Percentiles rank a stretch among this genome's conserved stretches.
Evolutionary conservation across 2,113 vertebrate species (phyloP).

Genomic region (Leucoraja erinaceus): DNA sequence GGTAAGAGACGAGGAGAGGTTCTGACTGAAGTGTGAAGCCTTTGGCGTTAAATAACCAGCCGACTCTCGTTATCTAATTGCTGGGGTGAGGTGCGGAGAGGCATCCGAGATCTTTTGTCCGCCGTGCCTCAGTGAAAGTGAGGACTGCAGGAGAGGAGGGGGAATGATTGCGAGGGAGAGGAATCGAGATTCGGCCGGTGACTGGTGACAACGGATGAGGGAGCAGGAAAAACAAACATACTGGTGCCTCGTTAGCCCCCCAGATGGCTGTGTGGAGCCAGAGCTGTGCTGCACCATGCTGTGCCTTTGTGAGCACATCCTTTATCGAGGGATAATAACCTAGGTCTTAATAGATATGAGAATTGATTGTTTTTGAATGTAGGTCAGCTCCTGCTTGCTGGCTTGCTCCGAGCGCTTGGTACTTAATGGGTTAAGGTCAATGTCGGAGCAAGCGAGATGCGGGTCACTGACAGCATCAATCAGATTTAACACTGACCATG

Average conservation of each 20-base stretch:
- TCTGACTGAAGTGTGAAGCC: not conserved
- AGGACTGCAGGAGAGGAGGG: not conserved
- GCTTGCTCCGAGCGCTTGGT: not conserved
- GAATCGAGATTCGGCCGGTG: not conserved
- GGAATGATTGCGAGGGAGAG: not conserved
- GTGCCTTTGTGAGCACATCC: slow-evolving; percentile 21
- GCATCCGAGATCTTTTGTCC: not conserved
- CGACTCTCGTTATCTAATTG: not conserved
- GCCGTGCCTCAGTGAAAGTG: not conserved
- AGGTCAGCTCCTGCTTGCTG: slow-evolving; percentile 12
- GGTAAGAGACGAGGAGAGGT: not conserved
- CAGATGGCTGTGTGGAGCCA: not conserved
- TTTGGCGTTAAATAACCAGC: not conserved
- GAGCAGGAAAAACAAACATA: not conserved
- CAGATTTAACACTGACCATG: slow-evolving; percentile 27
- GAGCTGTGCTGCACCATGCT: not conserved
- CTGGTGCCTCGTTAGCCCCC: not conserved
- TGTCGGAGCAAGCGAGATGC: not conserved
- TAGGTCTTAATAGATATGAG: not conserved
- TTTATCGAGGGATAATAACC: slow-evolving; percentile 20
- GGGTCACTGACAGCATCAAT: slow-evolving; percentile 34
- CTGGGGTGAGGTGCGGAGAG: not conserved
- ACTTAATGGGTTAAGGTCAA: slow-evolving; percentile 35
- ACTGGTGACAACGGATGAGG: not conserved
- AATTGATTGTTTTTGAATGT: slow-evolving; percentile 34